Percentiles rank a stretch among this genome's conserved stretches.
phyloP scores from a whole-genome alignment of 2,797 vertebrate genomes.

The Choloepus didactylus region DNA sequence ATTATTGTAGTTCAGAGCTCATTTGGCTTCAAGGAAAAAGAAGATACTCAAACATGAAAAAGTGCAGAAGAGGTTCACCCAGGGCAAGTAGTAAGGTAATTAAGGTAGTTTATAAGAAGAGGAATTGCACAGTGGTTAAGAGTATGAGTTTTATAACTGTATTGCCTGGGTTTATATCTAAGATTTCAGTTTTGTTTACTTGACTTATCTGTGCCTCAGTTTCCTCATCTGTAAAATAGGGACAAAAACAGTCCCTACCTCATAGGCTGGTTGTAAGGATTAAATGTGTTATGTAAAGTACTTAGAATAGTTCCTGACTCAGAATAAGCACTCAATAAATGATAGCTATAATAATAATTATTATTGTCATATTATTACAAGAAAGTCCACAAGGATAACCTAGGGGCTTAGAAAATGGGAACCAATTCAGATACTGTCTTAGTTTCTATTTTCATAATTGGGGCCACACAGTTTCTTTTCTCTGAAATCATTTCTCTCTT shows the following conservation, averaged over 20 bases:
- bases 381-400: not conserved
- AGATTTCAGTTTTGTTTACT: not conserved
- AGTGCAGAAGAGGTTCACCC: not conserved
- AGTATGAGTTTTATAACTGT: not conserved
- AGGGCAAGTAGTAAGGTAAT: not conserved
- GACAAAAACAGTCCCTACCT: not conserved
- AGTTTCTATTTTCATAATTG: not conserved
- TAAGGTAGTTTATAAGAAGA: not conserved
- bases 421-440: not conserved
- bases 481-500: not conserved
- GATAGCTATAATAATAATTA: not conserved
- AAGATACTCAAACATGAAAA: not conserved
- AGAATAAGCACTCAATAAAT: not conserved
- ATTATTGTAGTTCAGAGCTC: not conserved
- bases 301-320: not conserved
- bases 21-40: constrained; percentile 5
- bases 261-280: not conserved
- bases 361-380: not conserved
- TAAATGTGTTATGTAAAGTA: not conserved
- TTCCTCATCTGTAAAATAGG: constrained; percentile 43
- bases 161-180: not conserved
- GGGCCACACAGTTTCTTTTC: not conserved
- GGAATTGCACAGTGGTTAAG: not conserved
- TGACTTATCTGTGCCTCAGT: not conserved
- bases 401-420: not conserved